Evolutionary conservation across 2,797 vertebrate genomes (phyloP).

Genomic region (Crocodylus rhombifer): DNA sequence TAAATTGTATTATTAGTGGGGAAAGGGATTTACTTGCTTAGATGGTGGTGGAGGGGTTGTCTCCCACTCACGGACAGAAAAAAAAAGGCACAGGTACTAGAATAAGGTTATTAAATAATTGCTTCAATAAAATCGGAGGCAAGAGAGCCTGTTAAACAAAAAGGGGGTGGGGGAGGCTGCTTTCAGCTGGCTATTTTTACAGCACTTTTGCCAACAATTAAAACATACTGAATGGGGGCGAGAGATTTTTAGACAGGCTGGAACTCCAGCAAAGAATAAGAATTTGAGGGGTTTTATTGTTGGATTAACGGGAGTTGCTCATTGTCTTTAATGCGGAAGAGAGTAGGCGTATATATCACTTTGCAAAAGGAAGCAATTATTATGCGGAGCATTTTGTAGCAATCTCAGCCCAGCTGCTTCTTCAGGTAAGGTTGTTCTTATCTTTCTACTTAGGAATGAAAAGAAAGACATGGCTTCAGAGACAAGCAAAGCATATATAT

Average conservation of each 20-base stretch:
- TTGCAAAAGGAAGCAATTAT: not conserved
- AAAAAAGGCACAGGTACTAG: not conserved
- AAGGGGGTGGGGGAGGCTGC: not conserved
- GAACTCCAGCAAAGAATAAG: not conserved
- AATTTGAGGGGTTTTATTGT: not conserved
- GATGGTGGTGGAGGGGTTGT: not conserved
- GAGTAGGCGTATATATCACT: not conserved
- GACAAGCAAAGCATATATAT: not conserved
- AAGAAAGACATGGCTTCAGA: not conserved
- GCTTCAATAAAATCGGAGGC: constrained; percentile 61
- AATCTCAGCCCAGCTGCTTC: not conserved
- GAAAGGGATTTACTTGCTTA: constrained; percentile 4
- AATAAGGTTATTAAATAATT: constrained; percentile 32
- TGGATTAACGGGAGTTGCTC: not conserved
- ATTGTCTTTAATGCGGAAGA: not conserved
- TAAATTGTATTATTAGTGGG: not conserved
- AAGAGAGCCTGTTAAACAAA: not conserved
- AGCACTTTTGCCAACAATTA: not conserved
- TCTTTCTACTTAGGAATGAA: not conserved
- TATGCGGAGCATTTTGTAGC: not conserved
- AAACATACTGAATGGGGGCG: not conserved
- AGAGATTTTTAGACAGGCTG: not conserved
- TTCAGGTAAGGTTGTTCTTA: constrained; percentile 53
- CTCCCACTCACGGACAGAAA: not conserved
- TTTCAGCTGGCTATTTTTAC: not conserved